Evolutionary conservation across 2,797 vertebrate genomes (phyloP), one percentile per base, ranked within the genome.

Genomic region (Perodicticus potto): DNA sequence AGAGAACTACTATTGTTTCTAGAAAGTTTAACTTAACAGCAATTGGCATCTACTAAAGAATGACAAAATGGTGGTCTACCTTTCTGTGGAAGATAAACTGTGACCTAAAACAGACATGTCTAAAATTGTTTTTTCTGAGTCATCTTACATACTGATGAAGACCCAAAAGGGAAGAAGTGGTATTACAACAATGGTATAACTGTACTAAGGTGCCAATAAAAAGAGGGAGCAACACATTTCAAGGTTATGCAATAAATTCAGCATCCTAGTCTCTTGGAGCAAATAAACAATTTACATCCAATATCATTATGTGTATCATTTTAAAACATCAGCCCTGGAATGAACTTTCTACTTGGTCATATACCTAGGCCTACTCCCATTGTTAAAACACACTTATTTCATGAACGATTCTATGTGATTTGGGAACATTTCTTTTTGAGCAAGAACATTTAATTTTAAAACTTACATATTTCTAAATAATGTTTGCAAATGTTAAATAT

Each of bases 11-110:
- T 91, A 96, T 89, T 96, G 70, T 97, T 97, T 98, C 93, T 97
- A 97, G 96, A 77, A 96, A 98, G 97, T 97, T 98, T 98, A 93
- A 98, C 98, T 97, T 97, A 97, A 96, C 92, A 95, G 93, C 96
- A 96, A 97, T 93, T 97, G 95, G 87, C 89, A 95, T 95, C 89
- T 97, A 88, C 95, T 91, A 85, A 91, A 89, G 93, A 97, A 97
- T 92, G 91, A 93, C 70, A 97, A 97, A 96, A 96, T 87, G 69
- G 80, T 86, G 78, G 53, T 70, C 82, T 94, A 82, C 87, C 23
- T 96, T 94, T 95, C 53, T 77, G 34, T 77, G 85, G 16, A 94
- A 76, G 37, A 80, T 72, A 90, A 97, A 69, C 59, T 70, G 72
- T 82, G 77, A 91, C 65, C 65, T 92, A 43, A 91, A 91, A 59